Percentiles rank a stretch among this genome's conserved stretches.
Conservation (phyloP, 2,113 vertebrate genomes). For the Peromyscus leucopus region DNA sequence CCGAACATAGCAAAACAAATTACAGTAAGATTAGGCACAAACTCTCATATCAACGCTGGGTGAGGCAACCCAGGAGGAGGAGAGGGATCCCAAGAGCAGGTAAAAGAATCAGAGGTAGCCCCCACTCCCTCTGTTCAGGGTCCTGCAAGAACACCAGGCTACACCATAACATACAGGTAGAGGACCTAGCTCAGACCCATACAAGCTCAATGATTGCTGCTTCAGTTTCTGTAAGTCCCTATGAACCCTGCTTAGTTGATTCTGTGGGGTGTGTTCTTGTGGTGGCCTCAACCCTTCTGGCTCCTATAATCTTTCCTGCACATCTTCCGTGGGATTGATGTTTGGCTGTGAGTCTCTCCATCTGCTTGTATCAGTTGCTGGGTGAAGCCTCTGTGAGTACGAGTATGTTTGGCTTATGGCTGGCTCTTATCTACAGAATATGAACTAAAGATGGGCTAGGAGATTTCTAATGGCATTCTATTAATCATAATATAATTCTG, state of each 20-base stretch:
- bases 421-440: neutral
- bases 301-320: neutral
- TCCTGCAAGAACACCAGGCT: neutral
- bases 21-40: neutral
- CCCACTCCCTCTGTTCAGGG: neutral
- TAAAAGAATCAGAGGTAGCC: neutral
- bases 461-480: constrained; percentile 13
- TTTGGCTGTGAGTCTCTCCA: neutral
- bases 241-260: neutral
- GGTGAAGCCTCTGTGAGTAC: neutral
- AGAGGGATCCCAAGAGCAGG: neutral
- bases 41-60: neutral
- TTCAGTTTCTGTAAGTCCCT: neutral
- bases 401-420: neutral
- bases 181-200: neutral
- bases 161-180: neutral
- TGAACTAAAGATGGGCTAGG: neutral
- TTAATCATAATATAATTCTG: constrained; percentile 45
- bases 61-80: neutral
- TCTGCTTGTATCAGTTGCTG: neutral
- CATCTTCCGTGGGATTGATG: neutral
- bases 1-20: neutral
- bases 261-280: neutral
- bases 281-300: neutral
- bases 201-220: neutral